Evolutionary conservation across 2,797 vertebrate species (phyloP).

Genomic region (Lycodopsis pacificus): DNA sequence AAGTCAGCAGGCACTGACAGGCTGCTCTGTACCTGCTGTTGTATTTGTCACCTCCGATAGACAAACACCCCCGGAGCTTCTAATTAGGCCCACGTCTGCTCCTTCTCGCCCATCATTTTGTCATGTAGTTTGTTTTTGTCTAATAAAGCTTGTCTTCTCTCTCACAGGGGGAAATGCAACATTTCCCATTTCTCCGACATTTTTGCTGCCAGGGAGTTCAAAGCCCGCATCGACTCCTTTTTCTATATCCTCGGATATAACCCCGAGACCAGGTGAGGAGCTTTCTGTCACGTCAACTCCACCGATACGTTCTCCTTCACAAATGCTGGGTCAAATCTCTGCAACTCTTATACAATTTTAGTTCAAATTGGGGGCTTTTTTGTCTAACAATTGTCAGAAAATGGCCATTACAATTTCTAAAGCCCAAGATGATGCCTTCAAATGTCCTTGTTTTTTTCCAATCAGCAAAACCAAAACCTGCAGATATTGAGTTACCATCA

Average conservation of each 20-base stretch:
- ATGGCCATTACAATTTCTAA: background rate
- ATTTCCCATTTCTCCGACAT: conserved; percentile 99
- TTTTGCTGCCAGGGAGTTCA: conserved; percentile 99
- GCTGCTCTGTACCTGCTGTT: conserved; percentile 58
- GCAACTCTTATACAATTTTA: background rate
- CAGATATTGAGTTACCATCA: background rate
- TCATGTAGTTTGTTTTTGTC: conserved; percentile 47
- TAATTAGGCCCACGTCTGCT: conserved; percentile 47
- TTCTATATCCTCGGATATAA: conserved; percentile 99
- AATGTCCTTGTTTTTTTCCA: background rate
- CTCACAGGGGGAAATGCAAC: conserved; percentile 96
- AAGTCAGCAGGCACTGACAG: conserved; percentile 61
- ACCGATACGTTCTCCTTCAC: background rate
- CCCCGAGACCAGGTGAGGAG: conserved; percentile 97
- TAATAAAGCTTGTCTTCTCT: conserved; percentile 71
- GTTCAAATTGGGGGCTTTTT: background rate
- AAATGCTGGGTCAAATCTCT: background rate
- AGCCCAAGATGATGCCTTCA: background rate
- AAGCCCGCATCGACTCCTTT: conserved; percentile 98
- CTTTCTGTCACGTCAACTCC: conserved; percentile 3
- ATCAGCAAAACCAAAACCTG: background rate
- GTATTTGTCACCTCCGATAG: conserved; percentile 57
- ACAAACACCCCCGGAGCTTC: conserved; percentile 34
- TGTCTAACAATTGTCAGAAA: background rate
- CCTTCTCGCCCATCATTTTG: conserved; percentile 41